Evolutionary conservation across 2,797 vertebrate species (phyloP), one percentile per base, ranked within the genome.

Genomic region (Harpagifer antarcticus): DNA sequence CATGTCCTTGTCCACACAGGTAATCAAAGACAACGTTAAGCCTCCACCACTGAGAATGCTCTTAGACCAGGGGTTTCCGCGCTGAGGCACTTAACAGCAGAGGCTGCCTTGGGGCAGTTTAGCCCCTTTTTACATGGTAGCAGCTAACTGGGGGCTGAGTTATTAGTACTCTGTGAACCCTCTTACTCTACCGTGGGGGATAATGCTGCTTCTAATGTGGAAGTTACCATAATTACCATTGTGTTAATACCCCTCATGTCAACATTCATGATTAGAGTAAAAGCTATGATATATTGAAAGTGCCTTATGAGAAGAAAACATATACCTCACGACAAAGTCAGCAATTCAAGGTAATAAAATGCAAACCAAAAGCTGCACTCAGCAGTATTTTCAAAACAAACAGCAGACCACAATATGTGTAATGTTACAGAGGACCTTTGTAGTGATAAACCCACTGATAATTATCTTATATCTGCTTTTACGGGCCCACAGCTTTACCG

Each of bases 1-100:
- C 87, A 85, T 64, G 82, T 90, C 89, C 74, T 83, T 69, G 84
- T 88, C 79, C 74, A 82, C 84, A 86, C 83, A 85, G 78, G 85
- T 90, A 88, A 91, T 88, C 83, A 91, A 83, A 86, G 82, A 78
- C 79, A 74, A 63, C 31, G 72, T 79, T 78, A 83, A 78, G 77
- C 55, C 74, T 72, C 63, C 5, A 72, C 62, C 66, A 61, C 50
- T 72, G 53, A 66, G 76, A 81, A 76, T 49, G 69, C 74, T 78
- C 69, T 79, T 72, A 85, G 78, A 79, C 45, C 64, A 48, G 59
- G 8, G 6, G 57, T 57, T 40, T 65, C 45, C 68, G 58, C 12
- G 1, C 57, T 62, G 61, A 45, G 43, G 19, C 52, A 23, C 56
- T 56, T 45, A 37, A 59, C 60, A 49, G 19, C 2, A 53, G 23